These are phyloP conservation scores for Montifringilla adamsi DNA, from an alignment of 2,113 vertebrate species.

Conservation along the genomic window DNA sequence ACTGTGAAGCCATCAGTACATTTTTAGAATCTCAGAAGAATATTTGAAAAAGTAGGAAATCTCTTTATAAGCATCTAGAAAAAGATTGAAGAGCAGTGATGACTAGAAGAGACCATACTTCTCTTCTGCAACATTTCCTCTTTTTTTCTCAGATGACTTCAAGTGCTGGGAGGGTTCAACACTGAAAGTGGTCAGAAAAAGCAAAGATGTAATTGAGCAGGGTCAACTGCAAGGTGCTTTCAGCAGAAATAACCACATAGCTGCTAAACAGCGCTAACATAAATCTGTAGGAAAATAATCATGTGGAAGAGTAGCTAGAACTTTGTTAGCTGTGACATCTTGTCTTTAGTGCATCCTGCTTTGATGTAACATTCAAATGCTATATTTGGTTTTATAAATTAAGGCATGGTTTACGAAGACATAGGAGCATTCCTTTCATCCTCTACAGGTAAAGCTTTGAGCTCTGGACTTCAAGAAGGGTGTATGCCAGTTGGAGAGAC, in stretches of 20 bases:
- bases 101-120: not conserved
- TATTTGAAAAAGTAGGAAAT: not conserved
- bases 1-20: not conserved
- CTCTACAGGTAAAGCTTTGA: slow-evolving; percentile 22
- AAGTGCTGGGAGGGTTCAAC: not conserved
- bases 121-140: not conserved
- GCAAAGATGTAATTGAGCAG: not conserved
- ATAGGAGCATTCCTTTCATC: not conserved
- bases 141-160: not conserved
- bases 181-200: not conserved
- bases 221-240: not conserved
- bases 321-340: not conserved
- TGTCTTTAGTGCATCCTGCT: not conserved
- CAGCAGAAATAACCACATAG: not conserved
- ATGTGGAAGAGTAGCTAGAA: not conserved
- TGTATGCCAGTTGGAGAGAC: not conserved
- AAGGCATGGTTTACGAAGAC: not conserved
- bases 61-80: not conserved
- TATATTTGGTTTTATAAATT: not conserved
- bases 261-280: not conserved
- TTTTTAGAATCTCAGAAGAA: not conserved
- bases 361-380: not conserved
- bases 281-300: not conserved
- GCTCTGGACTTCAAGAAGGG: not conserved
- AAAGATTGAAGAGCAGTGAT: not conserved